These are phyloP conservation scores for Tineola bisselliella DNA, from an alignment of 2,888 invertebrate genomes.

Conservation along the genomic window DNA sequence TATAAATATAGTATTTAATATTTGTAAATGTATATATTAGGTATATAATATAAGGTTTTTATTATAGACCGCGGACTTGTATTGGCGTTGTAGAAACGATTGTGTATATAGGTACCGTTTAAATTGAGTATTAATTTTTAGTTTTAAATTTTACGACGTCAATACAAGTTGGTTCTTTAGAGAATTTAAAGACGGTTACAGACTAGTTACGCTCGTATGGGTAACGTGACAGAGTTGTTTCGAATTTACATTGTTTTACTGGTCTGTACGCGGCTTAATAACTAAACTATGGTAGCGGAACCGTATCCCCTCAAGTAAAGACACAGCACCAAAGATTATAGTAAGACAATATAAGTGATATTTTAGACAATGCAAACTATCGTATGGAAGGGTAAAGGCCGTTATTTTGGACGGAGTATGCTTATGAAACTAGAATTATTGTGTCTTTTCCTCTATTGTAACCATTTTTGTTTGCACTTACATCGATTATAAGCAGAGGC, in stretches of 20 bases:
- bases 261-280: neutral
- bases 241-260: neutral
- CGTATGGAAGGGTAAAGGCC: neutral
- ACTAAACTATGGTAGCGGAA: neutral
- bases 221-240: neutral
- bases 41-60: conserved; percentile 22
- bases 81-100: neutral
- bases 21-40: conserved; percentile 50
- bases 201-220: neutral
- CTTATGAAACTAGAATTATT: neutral
- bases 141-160: neutral
- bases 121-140: neutral
- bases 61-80: neutral
- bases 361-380: conserved; percentile 5
- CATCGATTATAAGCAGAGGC: no score
- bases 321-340: conserved; percentile 13
- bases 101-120: neutral
- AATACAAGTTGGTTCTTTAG: neutral
- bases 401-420: neutral
- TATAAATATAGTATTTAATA: no score
- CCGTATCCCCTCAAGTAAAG: neutral
- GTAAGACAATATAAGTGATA: conserved; percentile 7
- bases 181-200: neutral
- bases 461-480: no score
- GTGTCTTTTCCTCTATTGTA: neutral